Percentiles rank a stretch among this genome's conserved stretches.
Conservation (phyloP, 2,113 vertebrate genomes). For the Alouatta palliata region DNA sequence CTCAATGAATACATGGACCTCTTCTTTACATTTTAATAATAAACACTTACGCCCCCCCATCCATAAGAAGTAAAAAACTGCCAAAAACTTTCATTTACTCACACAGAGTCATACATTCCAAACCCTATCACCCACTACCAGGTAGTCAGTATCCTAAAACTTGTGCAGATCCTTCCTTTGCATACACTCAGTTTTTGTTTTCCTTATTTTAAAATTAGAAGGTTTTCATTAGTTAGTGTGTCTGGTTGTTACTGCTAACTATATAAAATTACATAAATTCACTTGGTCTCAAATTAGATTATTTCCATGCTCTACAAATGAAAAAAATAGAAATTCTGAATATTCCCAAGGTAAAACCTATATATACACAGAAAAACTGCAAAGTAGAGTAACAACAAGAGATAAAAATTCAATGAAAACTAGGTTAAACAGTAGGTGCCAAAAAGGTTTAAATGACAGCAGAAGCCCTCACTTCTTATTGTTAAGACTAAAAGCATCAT, state of each 20-base stretch:
- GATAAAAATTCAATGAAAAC: not conserved
- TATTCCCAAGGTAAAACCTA: not conserved
- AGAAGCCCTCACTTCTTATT: not conserved
- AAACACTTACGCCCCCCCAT: not conserved
- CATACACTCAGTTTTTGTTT: not conserved
- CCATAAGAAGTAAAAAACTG: not conserved
- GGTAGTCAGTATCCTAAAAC: not conserved
- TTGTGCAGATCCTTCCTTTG: not conserved
- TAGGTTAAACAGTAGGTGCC: not conserved
- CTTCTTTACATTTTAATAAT: not conserved
- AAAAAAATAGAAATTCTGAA: slow-evolving; percentile 48
- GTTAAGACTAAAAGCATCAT: not conserved
- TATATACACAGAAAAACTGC: not conserved
- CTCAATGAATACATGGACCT: not conserved
- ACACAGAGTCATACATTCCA: not conserved
- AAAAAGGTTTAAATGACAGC: slow-evolving; percentile 43
- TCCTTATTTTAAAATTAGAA: slow-evolving; percentile 10
- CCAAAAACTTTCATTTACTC: not conserved
- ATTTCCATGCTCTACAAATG: not conserved
- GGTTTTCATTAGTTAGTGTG: not conserved
- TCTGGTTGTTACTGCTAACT: not conserved
- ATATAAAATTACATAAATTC: not conserved
- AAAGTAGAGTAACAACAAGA: not conserved
- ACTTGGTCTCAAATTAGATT: slow-evolving; percentile 7
- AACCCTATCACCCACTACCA: not conserved